Evolutionary conservation across 2,888 invertebrate genomes (phyloP).

Genomic region (Aphidoletes aphidimyza): DNA sequence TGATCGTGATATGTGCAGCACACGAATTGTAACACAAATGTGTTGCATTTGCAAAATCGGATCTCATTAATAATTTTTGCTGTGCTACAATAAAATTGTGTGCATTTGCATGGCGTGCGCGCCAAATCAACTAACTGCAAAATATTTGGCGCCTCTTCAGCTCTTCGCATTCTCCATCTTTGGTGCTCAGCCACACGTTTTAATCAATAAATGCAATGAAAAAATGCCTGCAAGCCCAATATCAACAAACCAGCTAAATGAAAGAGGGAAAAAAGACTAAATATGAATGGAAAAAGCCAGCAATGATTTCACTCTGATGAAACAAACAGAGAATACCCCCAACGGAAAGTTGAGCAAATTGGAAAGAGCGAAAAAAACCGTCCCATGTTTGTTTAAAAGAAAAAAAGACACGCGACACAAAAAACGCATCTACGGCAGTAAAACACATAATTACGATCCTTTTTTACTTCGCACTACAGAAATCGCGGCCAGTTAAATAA

Average conservation of each 20-base stretch:
- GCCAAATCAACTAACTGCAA: slow-evolving; percentile 46
- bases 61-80: slow-evolving; percentile 34
- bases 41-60: neutral
- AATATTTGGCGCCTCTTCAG: slow-evolving; percentile 45
- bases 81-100: neutral
- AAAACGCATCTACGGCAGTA: slow-evolving; percentile 28
- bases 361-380: slow-evolving; percentile 35
- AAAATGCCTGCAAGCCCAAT: slow-evolving; percentile 37
- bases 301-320: neutral
- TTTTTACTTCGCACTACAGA: neutral
- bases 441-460: slow-evolving; percentile 28
- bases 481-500: neutral
- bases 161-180: neutral
- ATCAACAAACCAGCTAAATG: neutral
- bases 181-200: neutral
- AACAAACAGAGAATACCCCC: too few relatives aligned
- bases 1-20: neutral
- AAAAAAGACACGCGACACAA: slow-evolving; percentile 48
- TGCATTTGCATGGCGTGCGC: slow-evolving; percentile 49
- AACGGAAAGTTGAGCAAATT: slow-evolving; percentile 47
- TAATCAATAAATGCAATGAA: slow-evolving; percentile 45
- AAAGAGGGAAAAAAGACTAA: neutral
- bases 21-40: neutral
- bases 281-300: neutral
- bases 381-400: slow-evolving; percentile 47